Conservation (phyloP, 2,797 vertebrate genomes). For the Malacoctenus gilli region DNA sequence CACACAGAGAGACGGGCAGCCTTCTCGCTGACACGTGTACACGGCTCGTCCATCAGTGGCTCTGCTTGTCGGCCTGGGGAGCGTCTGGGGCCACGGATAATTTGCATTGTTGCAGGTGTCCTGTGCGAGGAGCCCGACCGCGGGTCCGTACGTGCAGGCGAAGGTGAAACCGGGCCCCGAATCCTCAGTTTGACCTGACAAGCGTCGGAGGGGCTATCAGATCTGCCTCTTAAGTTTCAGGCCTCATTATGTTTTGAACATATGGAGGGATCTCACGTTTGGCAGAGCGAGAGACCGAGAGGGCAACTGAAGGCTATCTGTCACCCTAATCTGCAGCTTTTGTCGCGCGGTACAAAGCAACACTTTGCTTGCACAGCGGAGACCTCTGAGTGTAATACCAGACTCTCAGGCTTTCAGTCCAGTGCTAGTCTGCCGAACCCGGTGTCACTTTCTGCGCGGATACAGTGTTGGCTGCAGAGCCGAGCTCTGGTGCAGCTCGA, state of each 20-base stretch:
- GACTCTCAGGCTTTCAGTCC: conserved; percentile 34
- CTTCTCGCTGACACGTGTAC: conserved; percentile 33
- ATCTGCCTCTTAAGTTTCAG: conserved; percentile 65
- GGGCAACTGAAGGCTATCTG: conserved; percentile 61
- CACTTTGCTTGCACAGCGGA: conserved; percentile 48
- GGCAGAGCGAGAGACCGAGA: conserved; percentile 39
- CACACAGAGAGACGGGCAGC: conserved; percentile 27
- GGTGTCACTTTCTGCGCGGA: conserved; percentile 52
- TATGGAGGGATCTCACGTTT: conserved; percentile 37
- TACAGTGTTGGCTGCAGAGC: conserved; percentile 9
- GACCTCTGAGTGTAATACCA: conserved; percentile 47
- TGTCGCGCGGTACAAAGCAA: conserved; percentile 65
- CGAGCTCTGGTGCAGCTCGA: neutral
- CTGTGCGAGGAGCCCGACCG: conserved; percentile 6
- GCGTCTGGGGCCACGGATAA: conserved; percentile 42
- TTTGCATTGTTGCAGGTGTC: conserved; percentile 45
- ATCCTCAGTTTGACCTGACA: conserved; percentile 33
- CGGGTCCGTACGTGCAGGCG: neutral
- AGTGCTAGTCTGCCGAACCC: conserved; percentile 11
- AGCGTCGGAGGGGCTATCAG: conserved; percentile 39
- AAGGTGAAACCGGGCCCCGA: conserved; percentile 2
- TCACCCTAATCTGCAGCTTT: conserved; percentile 53
- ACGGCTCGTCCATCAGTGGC: conserved; percentile 43
- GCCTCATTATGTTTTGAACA: conserved; percentile 58
- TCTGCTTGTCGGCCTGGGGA: conserved; percentile 33